Conservation (phyloP, 1,140 invertebrate species). For the Caenorhabditis brenneri region DNA sequence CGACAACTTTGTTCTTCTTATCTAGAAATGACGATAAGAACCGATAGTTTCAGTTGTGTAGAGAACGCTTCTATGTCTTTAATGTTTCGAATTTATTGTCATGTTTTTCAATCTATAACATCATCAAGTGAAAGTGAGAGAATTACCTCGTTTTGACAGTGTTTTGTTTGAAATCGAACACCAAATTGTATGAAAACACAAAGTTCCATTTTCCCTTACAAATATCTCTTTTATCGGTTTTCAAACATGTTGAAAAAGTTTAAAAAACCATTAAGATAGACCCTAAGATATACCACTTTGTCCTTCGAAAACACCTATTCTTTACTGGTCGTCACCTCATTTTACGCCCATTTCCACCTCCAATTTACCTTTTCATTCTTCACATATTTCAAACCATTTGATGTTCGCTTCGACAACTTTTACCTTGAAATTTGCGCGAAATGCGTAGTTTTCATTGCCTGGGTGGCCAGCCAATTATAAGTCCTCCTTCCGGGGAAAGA, state of each 20-base stretch:
- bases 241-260: no score
- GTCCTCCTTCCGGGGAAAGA: background rate
- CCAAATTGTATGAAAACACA: background rate
- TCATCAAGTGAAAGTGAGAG: constrained; percentile 26
- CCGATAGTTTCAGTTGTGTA: background rate
- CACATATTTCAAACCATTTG: constrained; percentile 34
- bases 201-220: background rate
- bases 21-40: background rate
- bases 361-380: background rate
- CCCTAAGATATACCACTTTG: background rate
- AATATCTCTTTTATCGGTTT: no score
- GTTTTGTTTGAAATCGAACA: background rate
- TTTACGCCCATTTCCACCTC: constrained; percentile 13
- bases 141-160: background rate
- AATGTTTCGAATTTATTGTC: constrained; percentile 21
- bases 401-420: constrained; percentile 40
- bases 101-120: background rate
- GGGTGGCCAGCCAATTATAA: constrained; percentile 28
- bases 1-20: background rate
- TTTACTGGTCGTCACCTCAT: background rate
- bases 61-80: background rate
- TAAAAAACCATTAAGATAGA: background rate
- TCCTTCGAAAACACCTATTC: background rate
- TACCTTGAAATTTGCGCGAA: constrained; percentile 42
- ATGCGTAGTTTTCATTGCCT: background rate